These are phyloP conservation scores for Dolichomitus sp. DNA, from an alignment of 2,888 invertebrate genomes.

Conservation along the genomic window DNA sequence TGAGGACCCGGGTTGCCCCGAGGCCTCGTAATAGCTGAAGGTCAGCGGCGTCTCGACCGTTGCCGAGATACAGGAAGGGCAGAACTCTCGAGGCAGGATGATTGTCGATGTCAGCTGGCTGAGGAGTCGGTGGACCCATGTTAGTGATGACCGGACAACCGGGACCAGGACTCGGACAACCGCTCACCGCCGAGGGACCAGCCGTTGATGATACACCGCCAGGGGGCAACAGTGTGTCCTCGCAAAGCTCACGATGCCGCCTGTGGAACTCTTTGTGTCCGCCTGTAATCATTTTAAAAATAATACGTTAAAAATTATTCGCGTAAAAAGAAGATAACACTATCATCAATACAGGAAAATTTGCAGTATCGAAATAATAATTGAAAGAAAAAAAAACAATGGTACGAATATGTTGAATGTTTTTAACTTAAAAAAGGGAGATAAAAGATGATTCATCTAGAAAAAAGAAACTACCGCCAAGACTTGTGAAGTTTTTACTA, in stretches of 20 bases:
- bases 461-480: too few relatives aligned
- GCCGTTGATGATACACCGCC: conserved; percentile 73
- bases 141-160: conserved; percentile 81
- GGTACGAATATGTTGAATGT: not conserved
- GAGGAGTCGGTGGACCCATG: conserved; percentile 79
- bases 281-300: conserved; percentile 86
- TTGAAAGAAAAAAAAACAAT: not conserved
- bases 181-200: conserved; percentile 84
- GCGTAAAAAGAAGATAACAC: conserved; percentile 9
- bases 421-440: too few relatives aligned
- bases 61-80: conserved; percentile 94
- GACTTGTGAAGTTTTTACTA: too few relatives aligned
- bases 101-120: conserved; percentile 89
- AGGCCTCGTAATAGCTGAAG: conserved; percentile 89
- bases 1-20: conserved; percentile 93
- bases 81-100: conserved; percentile 93
- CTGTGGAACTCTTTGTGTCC: conserved; percentile 91
- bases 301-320: not conserved
- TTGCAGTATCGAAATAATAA: not conserved
- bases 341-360: too few relatives aligned
- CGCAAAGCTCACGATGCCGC: conserved; percentile 91
- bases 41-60: conserved; percentile 93
- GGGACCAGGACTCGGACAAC: conserved; percentile 85
- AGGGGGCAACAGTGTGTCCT: conserved; percentile 89
- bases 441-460: too few relatives aligned